phyloP scores from a whole-genome alignment of 2,797 vertebrate genomes.

The Ibycter americanus region DNA sequence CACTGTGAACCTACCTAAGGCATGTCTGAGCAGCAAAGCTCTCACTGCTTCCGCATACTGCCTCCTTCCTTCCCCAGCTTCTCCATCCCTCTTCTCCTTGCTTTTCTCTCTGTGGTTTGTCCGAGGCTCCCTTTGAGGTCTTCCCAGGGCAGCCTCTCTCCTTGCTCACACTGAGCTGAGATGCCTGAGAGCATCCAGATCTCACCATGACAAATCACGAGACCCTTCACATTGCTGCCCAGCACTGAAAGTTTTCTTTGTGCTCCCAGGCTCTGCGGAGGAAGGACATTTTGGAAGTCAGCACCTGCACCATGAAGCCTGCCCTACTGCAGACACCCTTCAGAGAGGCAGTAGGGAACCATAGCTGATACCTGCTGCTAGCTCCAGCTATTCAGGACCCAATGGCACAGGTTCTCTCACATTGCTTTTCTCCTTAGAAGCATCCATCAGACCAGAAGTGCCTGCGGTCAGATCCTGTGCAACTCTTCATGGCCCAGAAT shows the following conservation, averaged over 20 bases:
- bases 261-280: neutral
- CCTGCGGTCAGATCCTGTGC: neutral
- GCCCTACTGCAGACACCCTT: neutral
- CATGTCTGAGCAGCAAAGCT: neutral
- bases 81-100: neutral
- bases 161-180: neutral
- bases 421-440: neutral
- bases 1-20: neutral
- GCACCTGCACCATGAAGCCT: fast-evolving
- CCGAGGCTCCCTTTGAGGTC: neutral
- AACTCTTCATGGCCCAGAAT: neutral
- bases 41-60: neutral
- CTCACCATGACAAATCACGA: neutral
- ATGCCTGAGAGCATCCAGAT: neutral
- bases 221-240: neutral
- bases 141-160: neutral
- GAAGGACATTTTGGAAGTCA: neutral
- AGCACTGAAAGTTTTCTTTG: neutral
- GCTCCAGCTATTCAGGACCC: neutral
- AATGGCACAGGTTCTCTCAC: neutral
- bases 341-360: neutral
- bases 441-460: neutral
- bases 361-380: neutral
- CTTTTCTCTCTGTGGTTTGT: neutral
- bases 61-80: neutral